These are phyloP conservation scores for Bombycilla garrulus DNA, from an alignment of 2,113 vertebrate species.

Conservation along the genomic window DNA sequence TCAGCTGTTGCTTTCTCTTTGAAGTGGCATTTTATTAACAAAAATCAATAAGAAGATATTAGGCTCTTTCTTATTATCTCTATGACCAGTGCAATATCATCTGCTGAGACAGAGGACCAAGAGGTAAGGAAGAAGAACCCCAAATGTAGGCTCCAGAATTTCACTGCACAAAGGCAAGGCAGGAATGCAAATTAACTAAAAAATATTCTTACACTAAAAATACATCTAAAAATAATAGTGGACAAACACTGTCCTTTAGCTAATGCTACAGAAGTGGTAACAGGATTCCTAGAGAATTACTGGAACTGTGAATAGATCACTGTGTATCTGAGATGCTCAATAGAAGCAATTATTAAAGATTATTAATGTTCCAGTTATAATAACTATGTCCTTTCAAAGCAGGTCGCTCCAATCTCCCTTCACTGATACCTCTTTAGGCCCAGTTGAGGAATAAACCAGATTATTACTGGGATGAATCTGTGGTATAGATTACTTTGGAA, in stretches of 20 bases:
- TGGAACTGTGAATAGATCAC: neutral
- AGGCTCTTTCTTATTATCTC: neutral
- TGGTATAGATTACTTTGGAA: neutral
- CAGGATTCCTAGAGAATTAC: neutral
- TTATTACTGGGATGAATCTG: neutral
- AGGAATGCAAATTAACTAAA: neutral
- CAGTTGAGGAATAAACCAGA: neutral
- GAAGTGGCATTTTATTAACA: constrained; percentile 18
- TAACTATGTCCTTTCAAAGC: neutral
- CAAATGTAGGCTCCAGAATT: neutral
- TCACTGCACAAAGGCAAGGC: neutral
- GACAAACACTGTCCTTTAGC: neutral
- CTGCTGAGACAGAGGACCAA: neutral
- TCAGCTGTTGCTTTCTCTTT: neutral
- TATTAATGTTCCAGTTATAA: neutral
- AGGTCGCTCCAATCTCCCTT: neutral
- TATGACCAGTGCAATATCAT: neutral
- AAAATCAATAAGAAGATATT: constrained; percentile 31
- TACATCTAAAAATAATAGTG: neutral
- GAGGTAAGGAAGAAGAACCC: neutral
- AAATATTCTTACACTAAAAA: neutral
- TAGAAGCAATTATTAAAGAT: neutral
- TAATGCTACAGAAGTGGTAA: neutral
- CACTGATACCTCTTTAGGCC: neutral
- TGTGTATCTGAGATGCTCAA: neutral